A percentile compares a stretch with the other conserved stretches of the same genome.
phyloP scores from a whole-genome alignment of 2,888 invertebrate genomes.

The Liopterus haemorrhoidalis region DNA sequence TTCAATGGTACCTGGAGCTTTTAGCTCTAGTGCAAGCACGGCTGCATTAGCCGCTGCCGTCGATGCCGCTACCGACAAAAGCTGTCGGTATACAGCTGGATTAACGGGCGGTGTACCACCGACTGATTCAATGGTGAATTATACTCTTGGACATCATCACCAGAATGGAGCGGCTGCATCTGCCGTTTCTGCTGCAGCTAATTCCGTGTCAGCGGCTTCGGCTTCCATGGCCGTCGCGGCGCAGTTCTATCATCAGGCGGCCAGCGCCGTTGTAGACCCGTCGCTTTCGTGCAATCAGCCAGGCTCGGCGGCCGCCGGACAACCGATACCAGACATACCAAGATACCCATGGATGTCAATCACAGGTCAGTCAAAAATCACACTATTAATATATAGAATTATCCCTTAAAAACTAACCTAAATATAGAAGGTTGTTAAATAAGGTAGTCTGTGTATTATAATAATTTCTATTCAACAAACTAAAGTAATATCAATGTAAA shows the following conservation, averaged over 20 bases:
- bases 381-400: too few species aligned
- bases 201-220: slow-evolving; percentile 66
- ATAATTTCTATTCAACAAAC: too few species aligned
- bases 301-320: slow-evolving; percentile 62
- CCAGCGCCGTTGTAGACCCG: slow-evolving; percentile 74
- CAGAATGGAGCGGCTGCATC: slow-evolving; percentile 60
- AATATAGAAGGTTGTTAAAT: too few species aligned
- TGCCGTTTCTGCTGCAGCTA: slow-evolving; percentile 61
- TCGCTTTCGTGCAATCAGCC: slow-evolving; percentile 70
- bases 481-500: too few species aligned
- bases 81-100: slow-evolving; percentile 71
- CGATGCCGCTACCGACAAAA: slow-evolving; percentile 67
- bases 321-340: slow-evolving; percentile 86
- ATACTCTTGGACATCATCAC: slow-evolving; percentile 69
- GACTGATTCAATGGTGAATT: slow-evolving; percentile 73
- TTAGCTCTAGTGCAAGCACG: slow-evolving; percentile 48
- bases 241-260: slow-evolving; percentile 85
- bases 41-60: slow-evolving; percentile 61
- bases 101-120: slow-evolving; percentile 56
- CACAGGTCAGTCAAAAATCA: slow-evolving; percentile 90
- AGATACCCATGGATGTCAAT: slow-evolving; percentile 96
- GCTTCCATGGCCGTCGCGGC: slow-evolving; percentile 61
- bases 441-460: too few species aligned
- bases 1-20: slow-evolving; percentile 57
- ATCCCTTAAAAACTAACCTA: too few species aligned